Conservation (phyloP, 2,113 vertebrate genomes). For the Holacanthus passer region DNA sequence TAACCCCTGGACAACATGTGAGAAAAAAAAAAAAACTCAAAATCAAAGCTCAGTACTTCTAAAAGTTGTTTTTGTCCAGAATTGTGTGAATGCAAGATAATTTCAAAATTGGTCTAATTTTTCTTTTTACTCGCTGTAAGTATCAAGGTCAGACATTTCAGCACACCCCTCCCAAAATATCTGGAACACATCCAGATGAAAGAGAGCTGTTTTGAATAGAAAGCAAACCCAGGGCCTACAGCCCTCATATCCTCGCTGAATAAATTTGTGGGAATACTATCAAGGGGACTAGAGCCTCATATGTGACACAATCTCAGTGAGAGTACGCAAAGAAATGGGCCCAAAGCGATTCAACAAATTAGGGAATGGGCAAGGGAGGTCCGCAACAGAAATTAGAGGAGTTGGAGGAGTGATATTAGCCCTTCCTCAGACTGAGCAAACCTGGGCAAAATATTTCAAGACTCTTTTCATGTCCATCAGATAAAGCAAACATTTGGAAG, state of each 20-base stretch:
- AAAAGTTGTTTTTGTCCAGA: background rate
- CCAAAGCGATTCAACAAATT: conserved; percentile 50
- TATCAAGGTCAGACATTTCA: conserved; percentile 22
- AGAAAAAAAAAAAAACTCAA: background rate
- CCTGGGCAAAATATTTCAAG: conserved; percentile 42
- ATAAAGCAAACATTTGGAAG: conserved; percentile 55
- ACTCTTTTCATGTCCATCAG: conserved; percentile 43
- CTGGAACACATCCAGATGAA: conserved; percentile 34
- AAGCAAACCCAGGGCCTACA: conserved; percentile 35
- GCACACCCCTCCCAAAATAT: conserved; percentile 11
- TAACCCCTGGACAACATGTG: conserved; percentile 1
- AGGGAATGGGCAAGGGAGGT: conserved; percentile 35
- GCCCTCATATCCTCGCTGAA: conserved; percentile 50
- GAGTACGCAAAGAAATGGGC: conserved; percentile 26
- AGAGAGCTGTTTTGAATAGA: conserved; percentile 57
- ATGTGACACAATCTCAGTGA: conserved; percentile 50
- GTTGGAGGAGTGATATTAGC: conserved; percentile 34
- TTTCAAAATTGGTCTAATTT: conserved; percentile 4
- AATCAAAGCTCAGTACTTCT: background rate
- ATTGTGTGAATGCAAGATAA: background rate
- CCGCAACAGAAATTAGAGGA: conserved; percentile 47
- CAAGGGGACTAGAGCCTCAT: conserved; percentile 28
- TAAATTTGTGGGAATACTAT: conserved; percentile 47
- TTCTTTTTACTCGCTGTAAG: background rate
- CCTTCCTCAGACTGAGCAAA: conserved; percentile 35